Conservation (phyloP, 1,140 invertebrate genomes). For the Oscheius sp. region DNA sequence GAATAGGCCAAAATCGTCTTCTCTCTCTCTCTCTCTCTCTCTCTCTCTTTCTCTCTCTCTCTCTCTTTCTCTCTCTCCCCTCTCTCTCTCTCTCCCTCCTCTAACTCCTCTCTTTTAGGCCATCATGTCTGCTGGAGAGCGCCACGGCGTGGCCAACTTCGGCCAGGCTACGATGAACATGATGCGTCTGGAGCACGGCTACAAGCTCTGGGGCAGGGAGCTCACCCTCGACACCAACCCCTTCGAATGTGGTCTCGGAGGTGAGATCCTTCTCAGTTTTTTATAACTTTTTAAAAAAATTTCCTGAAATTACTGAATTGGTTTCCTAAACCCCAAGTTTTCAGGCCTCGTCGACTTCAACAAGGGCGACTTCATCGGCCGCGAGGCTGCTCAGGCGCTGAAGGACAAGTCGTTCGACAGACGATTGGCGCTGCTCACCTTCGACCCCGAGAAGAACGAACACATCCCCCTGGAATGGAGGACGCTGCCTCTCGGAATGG, state of each 20-base stretch:
- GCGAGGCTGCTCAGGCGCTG: slow-evolving; percentile 25
- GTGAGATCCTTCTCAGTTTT: background rate
- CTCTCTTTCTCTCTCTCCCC: too few species aligned
- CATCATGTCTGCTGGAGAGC: slow-evolving; percentile 35
- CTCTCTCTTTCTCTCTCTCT: too few species aligned
- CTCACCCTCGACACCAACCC: slow-evolving; percentile 45
- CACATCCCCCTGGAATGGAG: slow-evolving; percentile 11
- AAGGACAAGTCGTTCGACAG: slow-evolving; percentile 32
- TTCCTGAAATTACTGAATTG: background rate
- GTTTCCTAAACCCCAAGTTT: background rate
- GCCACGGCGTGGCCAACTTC: slow-evolving; percentile 42
- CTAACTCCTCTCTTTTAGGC: slow-evolving; percentile 21
- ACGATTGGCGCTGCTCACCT: slow-evolving; percentile 29
- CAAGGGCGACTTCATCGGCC: slow-evolving; percentile 40
- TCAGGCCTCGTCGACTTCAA: slow-evolving; percentile 33
- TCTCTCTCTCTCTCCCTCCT: slow-evolving; percentile 1
- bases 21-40: background rate
- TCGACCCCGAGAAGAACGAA: slow-evolving; percentile 21
- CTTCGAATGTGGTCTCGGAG: slow-evolving; percentile 42
- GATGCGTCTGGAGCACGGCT: slow-evolving; percentile 45
- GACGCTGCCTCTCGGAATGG: slow-evolving; percentile 28
- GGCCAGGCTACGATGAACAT: slow-evolving; percentile 42
- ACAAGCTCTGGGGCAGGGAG: slow-evolving; percentile 45
- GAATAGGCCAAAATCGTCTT: background rate
- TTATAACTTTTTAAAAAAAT: background rate